Conservation (phyloP, 2,888 invertebrate species). For the Nasonovia ribisnigri region DNA sequence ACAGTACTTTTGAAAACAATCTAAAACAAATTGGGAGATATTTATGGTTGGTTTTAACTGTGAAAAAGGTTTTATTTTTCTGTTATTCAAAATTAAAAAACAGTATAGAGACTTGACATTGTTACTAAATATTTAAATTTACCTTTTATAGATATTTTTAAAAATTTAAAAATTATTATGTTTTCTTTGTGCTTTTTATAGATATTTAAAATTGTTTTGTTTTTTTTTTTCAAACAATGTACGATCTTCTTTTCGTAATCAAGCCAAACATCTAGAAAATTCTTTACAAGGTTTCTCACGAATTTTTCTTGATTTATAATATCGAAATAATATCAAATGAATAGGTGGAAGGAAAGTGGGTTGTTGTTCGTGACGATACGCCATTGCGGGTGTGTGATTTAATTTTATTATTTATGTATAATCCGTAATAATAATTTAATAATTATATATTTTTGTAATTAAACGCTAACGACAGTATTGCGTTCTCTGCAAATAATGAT, state of each 20-base stretch:
- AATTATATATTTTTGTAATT: conserved; percentile 25
- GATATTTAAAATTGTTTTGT: neutral
- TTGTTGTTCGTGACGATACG: neutral
- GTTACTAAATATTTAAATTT: neutral
- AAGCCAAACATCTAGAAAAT: neutral
- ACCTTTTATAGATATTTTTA: no score
- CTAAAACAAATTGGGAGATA: neutral
- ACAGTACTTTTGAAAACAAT: neutral
- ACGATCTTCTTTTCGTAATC: neutral
- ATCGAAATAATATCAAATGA: neutral
- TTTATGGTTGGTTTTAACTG: neutral
- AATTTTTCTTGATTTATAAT: neutral
- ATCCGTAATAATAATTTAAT: conserved; percentile 3
- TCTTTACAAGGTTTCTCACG: neutral
- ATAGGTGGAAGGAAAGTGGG: neutral
- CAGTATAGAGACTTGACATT: neutral
- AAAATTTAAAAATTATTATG: no score
- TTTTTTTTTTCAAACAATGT: neutral
- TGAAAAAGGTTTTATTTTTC: neutral
- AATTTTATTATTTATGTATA: neutral
- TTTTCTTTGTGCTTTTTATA: neutral
- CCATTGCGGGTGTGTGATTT: neutral
- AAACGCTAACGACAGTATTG: neutral
- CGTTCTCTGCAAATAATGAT: neutral
- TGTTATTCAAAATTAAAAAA: neutral